phyloP scores from a whole-genome alignment of 1,140 invertebrate genomes.

The Atta cephalotes region DNA sequence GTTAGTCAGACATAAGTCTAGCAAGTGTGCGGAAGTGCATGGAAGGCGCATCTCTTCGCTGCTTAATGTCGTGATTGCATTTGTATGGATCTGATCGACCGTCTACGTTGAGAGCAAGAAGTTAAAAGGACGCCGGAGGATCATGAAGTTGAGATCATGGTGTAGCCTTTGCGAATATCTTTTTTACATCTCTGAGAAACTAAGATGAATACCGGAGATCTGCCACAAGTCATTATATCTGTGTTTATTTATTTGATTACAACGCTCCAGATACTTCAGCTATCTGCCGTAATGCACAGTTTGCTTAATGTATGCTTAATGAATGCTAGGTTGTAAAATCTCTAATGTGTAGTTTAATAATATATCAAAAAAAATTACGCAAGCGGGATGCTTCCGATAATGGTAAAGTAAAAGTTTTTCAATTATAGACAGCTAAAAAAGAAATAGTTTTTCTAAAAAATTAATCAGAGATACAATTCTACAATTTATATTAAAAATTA shows the following conservation, averaged over 20 bases:
- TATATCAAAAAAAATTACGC: neutral
- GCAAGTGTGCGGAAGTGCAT: slow-evolving; percentile 30
- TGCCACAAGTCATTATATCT: slow-evolving; percentile 21
- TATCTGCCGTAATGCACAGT: neutral
- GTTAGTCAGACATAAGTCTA: slow-evolving; percentile 48
- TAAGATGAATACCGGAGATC: slow-evolving; percentile 10
- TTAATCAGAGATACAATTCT: neutral
- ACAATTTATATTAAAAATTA: neutral
- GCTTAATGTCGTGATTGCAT: slow-evolving; percentile 79
- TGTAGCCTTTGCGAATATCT: slow-evolving; percentile 51
- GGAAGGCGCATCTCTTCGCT: slow-evolving; percentile 51
- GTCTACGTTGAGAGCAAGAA: slow-evolving; percentile 50
- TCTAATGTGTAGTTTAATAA: neutral
- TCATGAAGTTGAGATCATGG: slow-evolving; percentile 70
- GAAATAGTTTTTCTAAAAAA: neutral
- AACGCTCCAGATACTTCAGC: slow-evolving; percentile 30
- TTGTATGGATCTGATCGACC: slow-evolving; percentile 80
- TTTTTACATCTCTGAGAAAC: neutral
- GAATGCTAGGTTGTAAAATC: neutral
- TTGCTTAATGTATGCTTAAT: neutral
- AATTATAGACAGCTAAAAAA: neutral
- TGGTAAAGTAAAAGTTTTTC: neutral
- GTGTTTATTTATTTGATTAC: slow-evolving; percentile 24
- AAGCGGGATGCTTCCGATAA: neutral
- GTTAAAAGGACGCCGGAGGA: slow-evolving; percentile 73